A percentile compares a stretch with the other conserved stretches of the same genome.
phyloP scores from a whole-genome alignment of 2,797 vertebrate genomes.

The Rachycentron canadum region DNA sequence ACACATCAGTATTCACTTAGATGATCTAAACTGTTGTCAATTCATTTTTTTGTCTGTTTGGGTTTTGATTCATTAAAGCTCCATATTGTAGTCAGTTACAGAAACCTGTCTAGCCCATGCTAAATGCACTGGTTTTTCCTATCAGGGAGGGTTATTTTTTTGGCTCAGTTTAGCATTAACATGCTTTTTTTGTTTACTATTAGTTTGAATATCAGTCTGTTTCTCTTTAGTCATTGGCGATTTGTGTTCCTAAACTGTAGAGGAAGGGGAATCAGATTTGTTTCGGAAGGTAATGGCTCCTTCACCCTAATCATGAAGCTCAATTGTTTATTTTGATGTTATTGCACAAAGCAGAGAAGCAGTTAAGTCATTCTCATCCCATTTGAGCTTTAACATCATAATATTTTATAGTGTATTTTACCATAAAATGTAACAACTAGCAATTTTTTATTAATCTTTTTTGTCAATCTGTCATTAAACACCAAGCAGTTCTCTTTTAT shows the following conservation, averaged over 20 bases:
- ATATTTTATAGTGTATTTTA: constrained; percentile 22
- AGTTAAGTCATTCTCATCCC: constrained; percentile 44
- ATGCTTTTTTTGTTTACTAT: constrained; percentile 35
- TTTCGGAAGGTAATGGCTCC: constrained; percentile 47
- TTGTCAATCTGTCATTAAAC: constrained; percentile 35
- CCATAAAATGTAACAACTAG: constrained; percentile 48
- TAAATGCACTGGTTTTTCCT: constrained; percentile 29
- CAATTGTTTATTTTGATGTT: constrained; percentile 54
- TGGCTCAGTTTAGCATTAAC: constrained; percentile 59
- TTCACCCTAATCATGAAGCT: constrained; percentile 38
- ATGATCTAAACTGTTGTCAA: background rate
- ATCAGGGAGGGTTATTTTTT: constrained; percentile 26
- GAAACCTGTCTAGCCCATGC: background rate
- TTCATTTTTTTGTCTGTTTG: background rate
- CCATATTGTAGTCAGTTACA: background rate
- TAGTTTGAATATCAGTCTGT: constrained; percentile 46
- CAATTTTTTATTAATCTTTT: constrained; percentile 28
- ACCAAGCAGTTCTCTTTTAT: constrained; percentile 39
- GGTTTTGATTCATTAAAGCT: background rate
- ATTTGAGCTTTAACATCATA: constrained; percentile 43
- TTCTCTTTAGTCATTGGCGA: constrained; percentile 70
- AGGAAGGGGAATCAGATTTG: constrained; percentile 58
- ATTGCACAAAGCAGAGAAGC: constrained; percentile 47
- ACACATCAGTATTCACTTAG: background rate
- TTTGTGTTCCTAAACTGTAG: constrained; percentile 62